These are phyloP conservation scores for Varanus komodoensis DNA, from an alignment of 2,113 vertebrate species.

Conservation along the genomic window DNA sequence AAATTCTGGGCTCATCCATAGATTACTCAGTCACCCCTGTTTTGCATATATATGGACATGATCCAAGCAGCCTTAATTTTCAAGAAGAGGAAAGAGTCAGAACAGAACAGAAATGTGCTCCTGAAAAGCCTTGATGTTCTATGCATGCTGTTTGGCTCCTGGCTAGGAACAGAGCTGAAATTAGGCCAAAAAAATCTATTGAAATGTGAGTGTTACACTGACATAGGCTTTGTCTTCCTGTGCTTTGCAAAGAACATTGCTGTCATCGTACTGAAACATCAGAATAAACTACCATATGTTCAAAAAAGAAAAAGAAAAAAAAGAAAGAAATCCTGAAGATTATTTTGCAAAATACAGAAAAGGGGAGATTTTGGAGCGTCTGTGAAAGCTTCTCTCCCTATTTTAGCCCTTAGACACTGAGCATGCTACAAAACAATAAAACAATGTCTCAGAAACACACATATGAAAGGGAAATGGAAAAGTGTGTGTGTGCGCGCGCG, in stretches of 20 bases:
- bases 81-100: neutral
- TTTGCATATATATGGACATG: too few relatives aligned
- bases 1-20: neutral
- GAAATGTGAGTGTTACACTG: neutral
- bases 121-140: neutral
- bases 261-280: neutral
- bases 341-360: slow-evolving; percentile 36
- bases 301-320: too few relatives aligned
- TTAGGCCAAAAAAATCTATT: neutral
- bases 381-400: slow-evolving; percentile 16
- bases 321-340: slow-evolving; percentile 36
- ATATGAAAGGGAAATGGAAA: neutral
- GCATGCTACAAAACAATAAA: neutral
- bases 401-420: slow-evolving; percentile 36
- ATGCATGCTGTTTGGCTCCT: neutral
- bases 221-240: neutral
- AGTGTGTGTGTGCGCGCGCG: neutral
- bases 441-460: neutral
- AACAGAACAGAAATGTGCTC: neutral
- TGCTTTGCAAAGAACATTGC: slow-evolving; percentile 14
- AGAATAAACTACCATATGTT: neutral
- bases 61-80: neutral
- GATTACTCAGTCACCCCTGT: neutral
- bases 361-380: slow-evolving; percentile 28
- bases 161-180: neutral